A percentile compares a stretch with the other conserved stretches of the same genome.
Conservation (phyloP, 1,140 invertebrate species). For the Eupristina koningsbergeri region DNA sequence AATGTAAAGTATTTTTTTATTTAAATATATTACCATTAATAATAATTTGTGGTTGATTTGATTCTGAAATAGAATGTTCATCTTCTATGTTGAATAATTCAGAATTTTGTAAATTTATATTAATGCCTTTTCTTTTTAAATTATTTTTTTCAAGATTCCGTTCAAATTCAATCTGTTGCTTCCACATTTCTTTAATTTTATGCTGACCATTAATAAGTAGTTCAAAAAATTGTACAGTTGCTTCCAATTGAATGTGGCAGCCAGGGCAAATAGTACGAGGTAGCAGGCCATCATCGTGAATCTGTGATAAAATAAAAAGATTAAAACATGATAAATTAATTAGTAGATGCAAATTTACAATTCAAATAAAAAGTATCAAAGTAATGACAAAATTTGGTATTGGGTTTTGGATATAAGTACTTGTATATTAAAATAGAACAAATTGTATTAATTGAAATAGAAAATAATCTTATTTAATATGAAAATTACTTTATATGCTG, state of each 20-base stretch:
- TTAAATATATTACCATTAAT: conserved; percentile 43
- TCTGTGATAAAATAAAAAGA: conserved; percentile 67
- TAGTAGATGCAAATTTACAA: not conserved
- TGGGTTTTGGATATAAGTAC: not conserved
- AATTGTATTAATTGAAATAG: not conserved
- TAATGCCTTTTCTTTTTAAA: conserved; percentile 30
- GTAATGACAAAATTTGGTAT: not conserved
- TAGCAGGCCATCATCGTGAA: conserved; percentile 79
- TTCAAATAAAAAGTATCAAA: not conserved
- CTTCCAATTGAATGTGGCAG: conserved; percentile 82
- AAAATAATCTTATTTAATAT: not conserved
- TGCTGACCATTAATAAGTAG: conserved; percentile 79
- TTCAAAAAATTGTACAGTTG: conserved; percentile 81
- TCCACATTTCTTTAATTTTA: conserved; percentile 74
- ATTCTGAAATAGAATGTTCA: conserved; percentile 23
- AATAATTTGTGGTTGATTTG: conserved; percentile 44
- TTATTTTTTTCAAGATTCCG: conserved; percentile 54
- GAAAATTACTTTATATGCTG: not conserved
- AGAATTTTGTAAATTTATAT: conserved; percentile 34
- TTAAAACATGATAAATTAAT: not conserved
- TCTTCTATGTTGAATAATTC: conserved; percentile 8
- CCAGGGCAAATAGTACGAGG: conserved; percentile 82
- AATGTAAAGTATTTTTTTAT: conserved; percentile 33
- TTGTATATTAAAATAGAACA: not conserved
- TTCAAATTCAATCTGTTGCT: conserved; percentile 68